These are phyloP conservation scores for Coleophora flavipennella DNA, from an alignment of 2,888 invertebrate species.

Conservation along the genomic window DNA sequence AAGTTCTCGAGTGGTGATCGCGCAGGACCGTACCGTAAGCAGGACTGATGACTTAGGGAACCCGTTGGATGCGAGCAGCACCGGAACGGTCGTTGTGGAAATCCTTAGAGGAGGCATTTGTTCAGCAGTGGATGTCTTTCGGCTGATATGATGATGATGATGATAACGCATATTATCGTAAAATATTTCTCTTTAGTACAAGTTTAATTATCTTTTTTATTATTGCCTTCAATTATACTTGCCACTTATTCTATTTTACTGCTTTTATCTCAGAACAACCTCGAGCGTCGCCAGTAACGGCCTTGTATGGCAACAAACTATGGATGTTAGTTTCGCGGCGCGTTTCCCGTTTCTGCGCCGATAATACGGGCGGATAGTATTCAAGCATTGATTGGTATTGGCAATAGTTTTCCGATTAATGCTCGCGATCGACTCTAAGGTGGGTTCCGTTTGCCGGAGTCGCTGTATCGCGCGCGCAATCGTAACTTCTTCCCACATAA, in stretches of 20 bases:
- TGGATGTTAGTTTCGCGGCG: slow-evolving; percentile 1
- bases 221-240: background rate
- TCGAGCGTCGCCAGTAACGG: no score
- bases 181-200: no score
- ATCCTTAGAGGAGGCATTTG: no score
- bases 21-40: no score
- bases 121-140: no score
- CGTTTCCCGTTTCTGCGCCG: slow-evolving; percentile 6
- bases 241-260: background rate
- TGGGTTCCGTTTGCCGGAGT: slow-evolving; percentile 53
- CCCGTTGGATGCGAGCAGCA: no score
- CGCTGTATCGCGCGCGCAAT: slow-evolving; percentile 53
- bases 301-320: background rate
- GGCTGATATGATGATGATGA: no score
- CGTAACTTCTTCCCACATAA: slow-evolving; percentile 71
- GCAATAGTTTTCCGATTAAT: slow-evolving; percentile 57
- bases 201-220: background rate
- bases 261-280: no score
- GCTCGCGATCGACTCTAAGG: slow-evolving; percentile 43
- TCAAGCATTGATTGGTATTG: slow-evolving; percentile 47
- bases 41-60: no score
- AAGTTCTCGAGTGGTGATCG: no score
- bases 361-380: slow-evolving; percentile 10
- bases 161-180: no score
- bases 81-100: no score